These are phyloP conservation scores for Pseudochaenichthys georgianus DNA, from an alignment of 2,797 vertebrate genomes.

Conservation along the genomic window DNA sequence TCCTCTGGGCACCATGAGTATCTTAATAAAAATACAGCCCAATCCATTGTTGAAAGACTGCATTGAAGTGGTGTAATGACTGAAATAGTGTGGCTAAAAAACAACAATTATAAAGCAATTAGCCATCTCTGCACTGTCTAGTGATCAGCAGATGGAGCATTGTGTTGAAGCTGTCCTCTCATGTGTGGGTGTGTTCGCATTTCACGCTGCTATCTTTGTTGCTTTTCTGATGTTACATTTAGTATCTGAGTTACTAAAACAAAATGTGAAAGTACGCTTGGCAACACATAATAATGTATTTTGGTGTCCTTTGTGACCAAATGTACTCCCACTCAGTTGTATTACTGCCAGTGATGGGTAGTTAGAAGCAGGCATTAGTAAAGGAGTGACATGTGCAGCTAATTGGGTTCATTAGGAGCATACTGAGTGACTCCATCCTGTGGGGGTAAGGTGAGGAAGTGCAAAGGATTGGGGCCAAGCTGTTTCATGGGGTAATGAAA, in stretches of 20 bases:
- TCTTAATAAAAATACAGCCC: neutral
- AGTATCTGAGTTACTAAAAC: neutral
- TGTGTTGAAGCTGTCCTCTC: constrained; percentile 9
- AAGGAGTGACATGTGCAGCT: neutral
- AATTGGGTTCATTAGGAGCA: constrained; percentile 11
- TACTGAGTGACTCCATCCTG: constrained; percentile 8
- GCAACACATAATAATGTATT: constrained; percentile 12
- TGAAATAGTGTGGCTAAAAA: neutral
- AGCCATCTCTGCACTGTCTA: neutral
- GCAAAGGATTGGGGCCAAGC: neutral
- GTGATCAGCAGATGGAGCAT: constrained; percentile 1
- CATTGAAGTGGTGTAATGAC: neutral
- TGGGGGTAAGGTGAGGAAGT: neutral
- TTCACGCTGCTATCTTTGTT: constrained; percentile 1
- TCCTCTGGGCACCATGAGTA: neutral
- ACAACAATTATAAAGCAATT: neutral
- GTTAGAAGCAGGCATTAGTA: constrained; percentile 2
- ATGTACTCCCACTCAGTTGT: neutral
- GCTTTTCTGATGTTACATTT: neutral
- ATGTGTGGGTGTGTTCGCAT: constrained; percentile 1
- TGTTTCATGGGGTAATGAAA: neutral
- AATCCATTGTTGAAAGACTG: neutral
- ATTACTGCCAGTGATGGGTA: neutral
- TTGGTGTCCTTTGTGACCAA: neutral
- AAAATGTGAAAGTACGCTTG: constrained; percentile 4